A percentile compares a stretch with the other conserved stretches of the same genome.
These are phyloP conservation scores for Microtus pennsylvanicus DNA, from an alignment of 2,113 vertebrate species.

Conservation along the genomic window DNA sequence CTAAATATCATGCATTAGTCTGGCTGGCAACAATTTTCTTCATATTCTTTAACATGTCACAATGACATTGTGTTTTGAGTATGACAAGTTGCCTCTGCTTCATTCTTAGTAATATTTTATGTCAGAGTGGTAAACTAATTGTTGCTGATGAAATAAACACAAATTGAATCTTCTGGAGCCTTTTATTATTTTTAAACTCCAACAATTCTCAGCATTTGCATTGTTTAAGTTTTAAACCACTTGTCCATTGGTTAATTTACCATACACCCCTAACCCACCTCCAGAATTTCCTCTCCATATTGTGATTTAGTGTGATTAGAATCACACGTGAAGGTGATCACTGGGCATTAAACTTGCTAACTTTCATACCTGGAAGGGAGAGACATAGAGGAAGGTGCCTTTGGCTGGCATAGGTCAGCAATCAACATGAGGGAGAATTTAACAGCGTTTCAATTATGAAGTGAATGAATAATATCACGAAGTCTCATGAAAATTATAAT, in stretches of 20 bases:
- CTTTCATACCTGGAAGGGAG: slow-evolving; percentile 59
- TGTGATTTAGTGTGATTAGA: slow-evolving; percentile 24
- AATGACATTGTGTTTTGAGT: background rate
- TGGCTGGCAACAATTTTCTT: background rate
- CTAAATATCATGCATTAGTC: background rate
- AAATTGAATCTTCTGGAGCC: background rate
- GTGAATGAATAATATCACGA: slow-evolving; percentile 83
- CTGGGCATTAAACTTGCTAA: slow-evolving; percentile 40
- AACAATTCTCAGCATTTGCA: background rate
- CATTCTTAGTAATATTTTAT: slow-evolving; percentile 13
- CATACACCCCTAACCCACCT: background rate
- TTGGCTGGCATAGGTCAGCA: slow-evolving; percentile 80
- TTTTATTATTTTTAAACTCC: background rate
- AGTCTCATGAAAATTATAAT: slow-evolving; percentile 82
- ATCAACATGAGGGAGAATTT: slow-evolving; percentile 83
- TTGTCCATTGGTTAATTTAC: background rate
- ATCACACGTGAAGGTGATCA: background rate
- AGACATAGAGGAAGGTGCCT: slow-evolving; percentile 77
- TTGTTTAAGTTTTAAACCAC: background rate
- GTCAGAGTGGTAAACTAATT: background rate
- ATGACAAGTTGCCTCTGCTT: background rate
- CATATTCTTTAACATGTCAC: background rate
- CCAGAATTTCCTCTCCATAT: background rate
- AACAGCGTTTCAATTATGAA: slow-evolving; percentile 82
- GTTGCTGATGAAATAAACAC: background rate